phyloP scores from a whole-genome alignment of 1,140 invertebrate genomes.

The Brachionus asplanchnoidis region DNA sequence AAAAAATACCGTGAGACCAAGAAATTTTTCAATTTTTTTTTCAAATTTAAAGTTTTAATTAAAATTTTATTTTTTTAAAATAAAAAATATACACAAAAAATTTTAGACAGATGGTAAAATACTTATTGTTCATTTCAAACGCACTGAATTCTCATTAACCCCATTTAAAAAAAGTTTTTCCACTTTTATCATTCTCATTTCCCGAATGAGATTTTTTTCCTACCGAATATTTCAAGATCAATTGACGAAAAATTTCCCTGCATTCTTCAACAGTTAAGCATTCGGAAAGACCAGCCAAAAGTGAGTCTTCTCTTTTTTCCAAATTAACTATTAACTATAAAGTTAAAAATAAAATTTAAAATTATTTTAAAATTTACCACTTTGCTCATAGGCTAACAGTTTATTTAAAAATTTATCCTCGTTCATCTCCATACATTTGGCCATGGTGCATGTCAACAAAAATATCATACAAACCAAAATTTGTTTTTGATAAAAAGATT shows the following conservation, averaged over 20 bases:
- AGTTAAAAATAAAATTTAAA: not conserved
- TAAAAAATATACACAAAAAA: not conserved
- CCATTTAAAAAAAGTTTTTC: constrained; percentile 5
- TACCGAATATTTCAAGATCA: not conserved
- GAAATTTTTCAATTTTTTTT: too few species aligned
- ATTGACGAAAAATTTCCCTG: not conserved
- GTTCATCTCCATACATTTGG: constrained; percentile 6
- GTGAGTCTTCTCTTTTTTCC: not conserved
- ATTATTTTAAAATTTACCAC: not conserved
- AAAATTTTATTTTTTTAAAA: not conserved
- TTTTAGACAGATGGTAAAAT: not conserved
- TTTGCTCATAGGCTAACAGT: not conserved
- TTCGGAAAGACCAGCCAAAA: not conserved
- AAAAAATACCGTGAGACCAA: too few species aligned
- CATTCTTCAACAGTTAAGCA: constrained; percentile 23
- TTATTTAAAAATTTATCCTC: not conserved
- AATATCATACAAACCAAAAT: not conserved
- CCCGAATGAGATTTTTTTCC: not conserved
- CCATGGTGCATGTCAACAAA: not conserved
- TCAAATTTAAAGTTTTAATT: too few species aligned
- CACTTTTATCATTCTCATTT: not conserved
- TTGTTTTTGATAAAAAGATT: not conserved
- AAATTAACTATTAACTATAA: not conserved
- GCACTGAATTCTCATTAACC: not conserved
- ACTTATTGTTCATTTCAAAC: too few species aligned